Evolutionary conservation across 2,113 vertebrate genomes (phyloP), one percentile per base, ranked within the genome.

Genomic region (Calyptomena viridis): DNA sequence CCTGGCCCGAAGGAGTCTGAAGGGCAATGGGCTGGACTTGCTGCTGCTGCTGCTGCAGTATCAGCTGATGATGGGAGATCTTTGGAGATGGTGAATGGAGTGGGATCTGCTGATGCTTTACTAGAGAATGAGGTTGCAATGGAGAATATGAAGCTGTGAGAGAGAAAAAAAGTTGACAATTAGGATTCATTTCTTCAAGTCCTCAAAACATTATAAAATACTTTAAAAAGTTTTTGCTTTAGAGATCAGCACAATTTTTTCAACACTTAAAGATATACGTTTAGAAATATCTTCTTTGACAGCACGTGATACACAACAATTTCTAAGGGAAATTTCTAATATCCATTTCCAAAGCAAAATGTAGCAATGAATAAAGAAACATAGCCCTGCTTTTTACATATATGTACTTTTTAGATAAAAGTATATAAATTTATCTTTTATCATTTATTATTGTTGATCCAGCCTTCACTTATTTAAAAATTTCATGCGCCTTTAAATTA

Each of bases 21-120:
- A 99, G 98, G 27, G 99, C 97, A 15, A 99, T 98, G 21, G 99
- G 98, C 93, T 99, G 99, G 76, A 99, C 98, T 75, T 99, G 99
- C 95, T 98, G 95, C 95, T 98, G 95, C 95, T 98, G 99, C 95
- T 98, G 98, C 35, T 99, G 99, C 89, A 99, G 44, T 87, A 99
- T 98, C 96, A 99, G 98, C 93, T 99, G 99, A 96, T 99, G 99
- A 87, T 99, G 98, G 20, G 99, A 98, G 94, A 98, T 96, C 92
- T 98, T 99, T 84, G 98, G 97, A 90, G 98, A 96, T 75, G 85
- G 97, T 25, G 94, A 98, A 97, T 98, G 98, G 89, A 98, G 97
- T 59, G 98, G 97, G 89, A 98, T 97, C 83, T 96, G 97, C 88
- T 98, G 99, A 97, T 99, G 98, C 95, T 98, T 99, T 76, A 98